phyloP scores from a whole-genome alignment of 2,113 vertebrate species.

The Nestor notabilis region DNA sequence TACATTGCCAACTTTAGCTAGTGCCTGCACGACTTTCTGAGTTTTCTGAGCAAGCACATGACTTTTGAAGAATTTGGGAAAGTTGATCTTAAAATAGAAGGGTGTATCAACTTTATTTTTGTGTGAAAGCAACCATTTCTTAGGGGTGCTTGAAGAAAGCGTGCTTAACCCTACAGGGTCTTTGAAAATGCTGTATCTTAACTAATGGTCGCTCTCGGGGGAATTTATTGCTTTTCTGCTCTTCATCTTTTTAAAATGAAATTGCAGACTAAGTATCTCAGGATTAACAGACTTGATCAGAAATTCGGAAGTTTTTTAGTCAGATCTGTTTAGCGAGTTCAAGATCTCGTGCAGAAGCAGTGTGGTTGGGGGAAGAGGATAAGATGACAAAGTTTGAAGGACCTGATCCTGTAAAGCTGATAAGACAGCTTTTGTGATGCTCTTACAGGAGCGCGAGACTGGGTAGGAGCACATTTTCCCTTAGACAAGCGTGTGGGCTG shows the following conservation, averaged over 20 bases:
- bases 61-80: not conserved
- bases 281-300: not conserved
- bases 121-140: not conserved
- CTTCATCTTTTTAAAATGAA: not conserved
- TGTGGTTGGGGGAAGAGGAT: not conserved
- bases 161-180: not conserved
- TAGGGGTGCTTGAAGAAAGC: not conserved
- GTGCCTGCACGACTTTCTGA: not conserved
- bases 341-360: not conserved
- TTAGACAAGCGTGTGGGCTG: slow-evolving; percentile 32
- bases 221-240: not conserved
- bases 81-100: not conserved
- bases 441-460: not conserved
- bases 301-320: not conserved
- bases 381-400: not conserved
- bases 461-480: slow-evolving; percentile 25
- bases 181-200: not conserved
- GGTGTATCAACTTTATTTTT: not conserved
- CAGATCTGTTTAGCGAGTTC: not conserved
- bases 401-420: not conserved
- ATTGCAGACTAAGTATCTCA: not conserved
- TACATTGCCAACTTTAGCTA: not conserved
- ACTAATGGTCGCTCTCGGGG: not conserved
- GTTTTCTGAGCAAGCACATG: not conserved
- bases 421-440: not conserved